Base-by-base conservation (phyloP, 1,140 invertebrate genomes). In the Drosophila nikananu region DNA sequence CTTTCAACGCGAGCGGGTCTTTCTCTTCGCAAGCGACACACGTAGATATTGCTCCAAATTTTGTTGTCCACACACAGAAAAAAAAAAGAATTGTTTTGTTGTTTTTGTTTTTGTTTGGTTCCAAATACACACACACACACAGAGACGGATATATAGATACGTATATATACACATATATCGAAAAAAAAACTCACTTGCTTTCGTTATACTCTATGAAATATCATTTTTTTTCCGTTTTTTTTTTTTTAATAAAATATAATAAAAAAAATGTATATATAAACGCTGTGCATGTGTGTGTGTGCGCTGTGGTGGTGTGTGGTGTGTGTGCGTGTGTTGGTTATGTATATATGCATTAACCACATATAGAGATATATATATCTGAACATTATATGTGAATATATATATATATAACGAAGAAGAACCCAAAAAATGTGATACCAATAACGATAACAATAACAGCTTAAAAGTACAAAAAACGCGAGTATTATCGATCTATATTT, bases 1-100 rank as follows among this genome's bases (percentile, higher is more conserved):
- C 91, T 93, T 91, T 90, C 92, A 93, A 93, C 92, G 92, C 92
- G 92, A 93, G 92, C 92, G 92, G 92, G 92, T 93, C 91, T 92
- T 92, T 92, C 84, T 93, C 89, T 91, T 86, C 87, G 81, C 89
- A 91, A 89, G 86, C 92, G 86, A 92, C 73, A 91, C 74, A 92
- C 90, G 92, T 93, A 92, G 77, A 83, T 91, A 86, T 90, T 90
- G 68, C 81, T 77, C 77, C 76, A 86, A 90, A 57, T 57, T 55
- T 81, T 87, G 75, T 65, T 61, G 75, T 80, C 74, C 65, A 84
- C 78, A 84, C 70, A 86, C 66, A 57, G 54, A 57, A 39, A 57
- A 21, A 46, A 23, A 49, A 30, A 30, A 30, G 48, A 49, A 90
- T 80, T 86, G 74, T 86, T 83, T 87, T 92, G 79, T 84, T 86